Evolutionary conservation across 2,113 vertebrate species (phyloP).

Genomic region (Aramus guarauna): DNA sequence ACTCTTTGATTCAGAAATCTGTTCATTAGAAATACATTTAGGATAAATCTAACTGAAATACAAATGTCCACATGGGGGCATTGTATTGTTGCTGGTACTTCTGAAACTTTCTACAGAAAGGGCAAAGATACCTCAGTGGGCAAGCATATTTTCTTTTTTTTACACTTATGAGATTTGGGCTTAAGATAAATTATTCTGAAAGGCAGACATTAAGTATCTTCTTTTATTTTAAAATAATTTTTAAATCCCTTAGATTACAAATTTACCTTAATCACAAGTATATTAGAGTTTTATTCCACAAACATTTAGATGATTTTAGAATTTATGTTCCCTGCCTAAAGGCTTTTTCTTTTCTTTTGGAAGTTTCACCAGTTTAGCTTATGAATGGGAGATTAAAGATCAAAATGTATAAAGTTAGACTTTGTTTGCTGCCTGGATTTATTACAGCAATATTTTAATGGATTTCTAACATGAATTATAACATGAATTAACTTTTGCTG

Average conservation of each 20-base stretch:
- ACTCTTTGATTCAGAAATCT: neutral
- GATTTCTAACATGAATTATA: neutral
- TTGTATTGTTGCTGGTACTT: slow-evolving; percentile 38
- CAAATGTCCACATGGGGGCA: slow-evolving; percentile 48
- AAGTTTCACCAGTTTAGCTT: neutral
- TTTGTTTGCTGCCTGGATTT: neutral
- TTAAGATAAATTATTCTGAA: neutral
- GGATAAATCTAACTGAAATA: neutral
- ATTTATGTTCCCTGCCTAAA: neutral
- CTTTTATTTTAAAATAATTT: neutral
- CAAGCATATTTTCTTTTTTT: neutral
- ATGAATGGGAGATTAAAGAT: neutral
- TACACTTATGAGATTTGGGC: accelerated
- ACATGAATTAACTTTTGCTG: neutral
- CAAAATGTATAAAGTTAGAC: neutral
- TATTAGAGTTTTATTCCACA: neutral
- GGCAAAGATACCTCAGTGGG: neutral
- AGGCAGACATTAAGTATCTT: neutral
- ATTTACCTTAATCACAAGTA: neutral
- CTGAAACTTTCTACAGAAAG: neutral
- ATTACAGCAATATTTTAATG: neutral
- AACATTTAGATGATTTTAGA: neutral
- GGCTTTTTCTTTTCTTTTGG: neutral
- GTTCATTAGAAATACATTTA: neutral
- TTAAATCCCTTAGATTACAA: neutral